phyloP scores from a whole-genome alignment of 1,140 invertebrate species.

The Caenorhabditis latens region DNA sequence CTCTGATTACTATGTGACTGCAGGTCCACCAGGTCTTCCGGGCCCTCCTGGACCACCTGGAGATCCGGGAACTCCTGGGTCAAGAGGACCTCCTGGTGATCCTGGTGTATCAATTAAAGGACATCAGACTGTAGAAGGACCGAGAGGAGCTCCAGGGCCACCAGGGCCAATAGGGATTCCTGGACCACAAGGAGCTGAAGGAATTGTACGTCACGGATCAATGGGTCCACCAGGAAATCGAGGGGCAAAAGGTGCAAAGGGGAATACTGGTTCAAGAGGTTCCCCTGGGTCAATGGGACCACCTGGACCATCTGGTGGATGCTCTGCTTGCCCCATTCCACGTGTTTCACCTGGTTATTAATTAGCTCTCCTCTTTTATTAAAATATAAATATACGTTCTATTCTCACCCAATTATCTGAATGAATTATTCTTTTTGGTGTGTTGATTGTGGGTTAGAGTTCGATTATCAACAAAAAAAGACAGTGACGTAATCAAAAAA shows the following conservation, averaged over 20 bases:
- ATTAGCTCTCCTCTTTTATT: background rate
- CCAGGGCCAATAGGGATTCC: background rate
- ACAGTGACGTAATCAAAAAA: conserved; percentile 1
- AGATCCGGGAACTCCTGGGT: background rate
- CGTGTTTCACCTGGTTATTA: conserved; percentile 33
- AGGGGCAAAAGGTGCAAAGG: conserved; percentile 5
- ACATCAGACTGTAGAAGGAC: background rate
- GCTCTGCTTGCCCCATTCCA: conserved; percentile 31
- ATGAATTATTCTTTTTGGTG: background rate
- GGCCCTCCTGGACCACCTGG: conserved; percentile 53
- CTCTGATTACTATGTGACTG: background rate
- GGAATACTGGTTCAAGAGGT: background rate
- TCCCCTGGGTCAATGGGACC: conserved; percentile 15
- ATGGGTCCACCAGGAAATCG: conserved; percentile 11
- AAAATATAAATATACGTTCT: background rate
- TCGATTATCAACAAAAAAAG: background rate
- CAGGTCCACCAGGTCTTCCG: conserved; percentile 44
- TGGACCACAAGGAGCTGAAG: conserved; percentile 25
- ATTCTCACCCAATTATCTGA: background rate
- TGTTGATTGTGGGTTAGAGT: background rate
- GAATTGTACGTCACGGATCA: background rate
- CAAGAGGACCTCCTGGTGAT: conserved; percentile 11
- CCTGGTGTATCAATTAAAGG: background rate
- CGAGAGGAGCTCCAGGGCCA: conserved; percentile 17
- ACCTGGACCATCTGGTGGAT: conserved; percentile 25